Percentiles rank a stretch among this genome's conserved stretches.
Conservation (phyloP, 2,113 vertebrate genomes). For the Hydropotes inermis region DNA sequence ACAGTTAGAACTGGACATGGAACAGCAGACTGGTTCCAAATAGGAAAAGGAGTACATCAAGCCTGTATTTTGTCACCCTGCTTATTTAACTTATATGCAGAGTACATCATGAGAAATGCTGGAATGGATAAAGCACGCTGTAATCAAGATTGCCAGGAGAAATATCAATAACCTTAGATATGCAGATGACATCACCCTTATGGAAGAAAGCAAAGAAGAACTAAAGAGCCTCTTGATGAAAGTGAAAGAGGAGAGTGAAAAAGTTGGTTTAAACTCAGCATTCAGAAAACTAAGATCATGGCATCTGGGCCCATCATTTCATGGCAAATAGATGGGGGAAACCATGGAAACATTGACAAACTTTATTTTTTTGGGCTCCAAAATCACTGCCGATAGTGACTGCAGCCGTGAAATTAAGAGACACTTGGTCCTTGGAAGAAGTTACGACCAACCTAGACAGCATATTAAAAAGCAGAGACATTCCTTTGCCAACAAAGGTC, state of each 20-base stretch:
- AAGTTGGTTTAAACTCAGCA: not conserved
- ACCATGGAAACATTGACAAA: not conserved
- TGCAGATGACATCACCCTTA: not conserved
- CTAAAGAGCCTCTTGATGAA: not conserved
- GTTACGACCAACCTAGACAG: not conserved
- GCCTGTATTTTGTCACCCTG: not conserved
- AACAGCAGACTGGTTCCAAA: not conserved
- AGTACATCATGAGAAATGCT: not conserved
- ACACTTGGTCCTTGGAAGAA: not conserved
- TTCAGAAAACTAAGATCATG: not conserved
- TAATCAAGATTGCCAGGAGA: not conserved
- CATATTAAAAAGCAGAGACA: not conserved
- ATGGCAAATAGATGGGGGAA: not conserved
- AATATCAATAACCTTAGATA: not conserved
- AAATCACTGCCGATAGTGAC: not conserved
- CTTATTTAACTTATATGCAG: not conserved
- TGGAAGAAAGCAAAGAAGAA: not conserved
- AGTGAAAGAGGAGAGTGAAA: not conserved
- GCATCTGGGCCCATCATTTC: not conserved
- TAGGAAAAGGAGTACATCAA: not conserved
- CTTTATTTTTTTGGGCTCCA: rapidly evolving
- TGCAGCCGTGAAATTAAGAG: not conserved
- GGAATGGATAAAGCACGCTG: not conserved
- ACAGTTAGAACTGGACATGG: not conserved
- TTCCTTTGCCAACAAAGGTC: not conserved